Evolutionary conservation across 2,797 vertebrate species (phyloP).

Genomic region (Cephalopachus bancanus): DNA sequence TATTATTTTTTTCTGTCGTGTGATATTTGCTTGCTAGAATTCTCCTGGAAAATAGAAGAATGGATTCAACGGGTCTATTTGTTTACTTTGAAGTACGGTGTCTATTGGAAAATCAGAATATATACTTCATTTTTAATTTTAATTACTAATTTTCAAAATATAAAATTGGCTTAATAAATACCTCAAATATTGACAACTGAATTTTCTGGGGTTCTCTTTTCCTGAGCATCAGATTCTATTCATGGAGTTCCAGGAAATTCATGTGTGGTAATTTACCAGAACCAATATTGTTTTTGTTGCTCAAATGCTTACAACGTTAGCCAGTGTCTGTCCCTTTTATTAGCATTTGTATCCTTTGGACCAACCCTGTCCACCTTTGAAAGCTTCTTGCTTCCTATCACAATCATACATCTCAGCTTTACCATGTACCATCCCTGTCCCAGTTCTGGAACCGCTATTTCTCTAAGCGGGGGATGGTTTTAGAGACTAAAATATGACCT

Average conservation of each 20-base stretch:
- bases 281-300: neutral
- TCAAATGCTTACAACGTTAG: neutral
- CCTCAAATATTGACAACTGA: neutral
- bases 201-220: neutral
- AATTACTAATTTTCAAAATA: conserved; percentile 10
- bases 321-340: neutral
- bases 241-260: neutral
- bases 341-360: neutral
- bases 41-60: neutral
- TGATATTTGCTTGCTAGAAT: conserved; percentile 9
- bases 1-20: neutral
- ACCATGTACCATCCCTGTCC: neutral
- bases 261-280: neutral
- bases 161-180: neutral
- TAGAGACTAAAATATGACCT: neutral
- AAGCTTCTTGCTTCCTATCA: neutral
- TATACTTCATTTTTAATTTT: neutral
- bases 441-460: conserved; percentile 27
- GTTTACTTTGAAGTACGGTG: neutral
- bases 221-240: neutral
- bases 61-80: neutral
- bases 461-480: neutral
- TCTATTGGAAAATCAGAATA: conserved; percentile 29
- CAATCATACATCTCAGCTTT: neutral
- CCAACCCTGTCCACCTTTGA: neutral